phyloP scores from a whole-genome alignment of 2,888 invertebrate genomes.

The Beris chalybata region DNA sequence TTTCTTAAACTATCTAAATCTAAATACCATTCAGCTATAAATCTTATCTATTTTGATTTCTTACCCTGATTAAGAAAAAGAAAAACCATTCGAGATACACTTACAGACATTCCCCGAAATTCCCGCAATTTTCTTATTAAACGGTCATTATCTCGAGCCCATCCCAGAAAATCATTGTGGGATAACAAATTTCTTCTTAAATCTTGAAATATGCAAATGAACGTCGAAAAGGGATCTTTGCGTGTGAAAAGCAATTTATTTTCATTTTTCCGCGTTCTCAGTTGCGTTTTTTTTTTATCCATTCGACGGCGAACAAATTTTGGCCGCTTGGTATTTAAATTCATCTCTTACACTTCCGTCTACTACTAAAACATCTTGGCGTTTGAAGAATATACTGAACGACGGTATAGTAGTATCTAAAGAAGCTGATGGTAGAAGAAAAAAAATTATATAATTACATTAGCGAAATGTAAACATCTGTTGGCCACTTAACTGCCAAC shows the following conservation, averaged over 20 bases:
- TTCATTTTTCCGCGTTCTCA: constrained; percentile 32
- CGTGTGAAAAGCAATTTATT: constrained; percentile 38
- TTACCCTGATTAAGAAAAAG: too few relatives aligned
- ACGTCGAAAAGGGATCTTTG: constrained; percentile 26
- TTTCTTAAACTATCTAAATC: too few relatives aligned
- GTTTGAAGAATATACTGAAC: constrained; percentile 11
- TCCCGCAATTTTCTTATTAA: constrained; percentile 5
- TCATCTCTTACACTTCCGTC: neutral
- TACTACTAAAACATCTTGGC: neutral
- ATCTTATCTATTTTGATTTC: too few relatives aligned
- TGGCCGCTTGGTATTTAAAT: neutral
- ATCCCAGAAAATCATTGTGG: constrained; percentile 10
- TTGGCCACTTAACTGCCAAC: constrained; percentile 34
- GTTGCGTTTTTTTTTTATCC: neutral
- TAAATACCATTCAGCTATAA: too few relatives aligned
- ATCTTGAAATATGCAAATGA: constrained; percentile 36
- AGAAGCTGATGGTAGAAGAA: constrained; percentile 25
- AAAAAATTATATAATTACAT: constrained; percentile 38
- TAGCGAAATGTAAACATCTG: constrained; percentile 38
- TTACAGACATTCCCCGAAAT: too few relatives aligned
- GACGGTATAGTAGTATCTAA: constrained; percentile 5
- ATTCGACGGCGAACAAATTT: constrained; percentile 2
- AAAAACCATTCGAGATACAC: too few relatives aligned
- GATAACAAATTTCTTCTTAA: constrained; percentile 26
- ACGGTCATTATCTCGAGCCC: constrained; percentile 9